phyloP scores from a whole-genome alignment of 2,113 vertebrate genomes.

The Pongo pygmaeus region DNA sequence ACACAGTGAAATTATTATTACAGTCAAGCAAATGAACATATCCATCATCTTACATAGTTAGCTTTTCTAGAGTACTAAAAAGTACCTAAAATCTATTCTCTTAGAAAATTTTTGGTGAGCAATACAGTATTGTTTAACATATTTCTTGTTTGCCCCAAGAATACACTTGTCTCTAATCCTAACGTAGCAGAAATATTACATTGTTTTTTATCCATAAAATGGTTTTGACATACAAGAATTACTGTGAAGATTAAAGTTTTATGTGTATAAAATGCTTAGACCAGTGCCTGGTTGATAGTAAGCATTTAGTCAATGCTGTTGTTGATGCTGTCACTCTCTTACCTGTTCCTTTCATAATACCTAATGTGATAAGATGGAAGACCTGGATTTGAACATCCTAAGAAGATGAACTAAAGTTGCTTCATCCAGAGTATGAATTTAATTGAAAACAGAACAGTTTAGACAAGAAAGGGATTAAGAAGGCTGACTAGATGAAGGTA shows the following conservation, averaged over 20 bases:
- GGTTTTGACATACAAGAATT: neutral
- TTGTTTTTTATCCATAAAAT: neutral
- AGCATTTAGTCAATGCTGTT: neutral
- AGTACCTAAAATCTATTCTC: neutral
- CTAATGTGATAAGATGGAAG: neutral
- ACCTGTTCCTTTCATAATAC: neutral
- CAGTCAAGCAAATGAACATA: neutral
- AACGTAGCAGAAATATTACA: no score
- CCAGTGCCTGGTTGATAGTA: neutral
- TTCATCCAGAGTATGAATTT: neutral
- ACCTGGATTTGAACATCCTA: neutral
- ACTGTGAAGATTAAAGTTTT: neutral
- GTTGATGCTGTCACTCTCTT: neutral
- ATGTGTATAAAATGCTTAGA: neutral
- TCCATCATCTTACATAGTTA: neutral
- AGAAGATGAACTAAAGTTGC: neutral
- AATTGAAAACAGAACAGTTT: neutral
- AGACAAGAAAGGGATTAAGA: no score
- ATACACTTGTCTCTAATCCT: no score
- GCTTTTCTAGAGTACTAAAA: neutral
- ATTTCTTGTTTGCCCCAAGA: no score
- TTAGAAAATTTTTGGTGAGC: neutral
- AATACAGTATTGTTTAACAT: neutral
- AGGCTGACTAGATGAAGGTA: no score
- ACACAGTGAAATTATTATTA: neutral